Conservation (phyloP, 1,140 invertebrate species). For the Neuroterus valhalla region DNA sequence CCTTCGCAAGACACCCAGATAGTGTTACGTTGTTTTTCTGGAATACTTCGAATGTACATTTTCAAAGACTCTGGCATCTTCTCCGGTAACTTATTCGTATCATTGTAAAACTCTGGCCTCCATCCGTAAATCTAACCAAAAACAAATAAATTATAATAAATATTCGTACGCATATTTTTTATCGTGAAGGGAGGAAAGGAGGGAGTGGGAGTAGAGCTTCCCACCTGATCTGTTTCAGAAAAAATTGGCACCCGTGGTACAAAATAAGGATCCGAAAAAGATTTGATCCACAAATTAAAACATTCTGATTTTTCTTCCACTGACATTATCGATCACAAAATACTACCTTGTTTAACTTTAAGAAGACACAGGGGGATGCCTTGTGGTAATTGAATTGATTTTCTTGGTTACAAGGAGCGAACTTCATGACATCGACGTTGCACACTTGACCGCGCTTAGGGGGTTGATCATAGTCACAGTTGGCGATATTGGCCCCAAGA, state of each 20-base stretch:
- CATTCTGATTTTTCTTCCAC: too few species aligned
- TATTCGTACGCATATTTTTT: too few species aligned
- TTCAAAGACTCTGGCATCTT: conserved; percentile 82
- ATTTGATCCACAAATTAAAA: neutral
- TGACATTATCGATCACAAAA: neutral
- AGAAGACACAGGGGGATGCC: conserved; percentile 87
- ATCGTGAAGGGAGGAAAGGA: too few species aligned
- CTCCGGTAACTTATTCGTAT: conserved; percentile 76
- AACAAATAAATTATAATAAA: conserved; percentile 25
- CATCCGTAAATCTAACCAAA: conserved; percentile 82
- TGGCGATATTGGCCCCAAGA: conserved; percentile 75
- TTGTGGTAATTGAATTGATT: conserved; percentile 86
- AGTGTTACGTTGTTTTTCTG: conserved; percentile 79
- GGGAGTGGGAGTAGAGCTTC: too few species aligned
- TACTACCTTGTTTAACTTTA: conserved; percentile 87
- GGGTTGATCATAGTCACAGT: conserved; percentile 76
- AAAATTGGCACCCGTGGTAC: too few species aligned
- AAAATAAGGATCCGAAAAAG: too few species aligned
- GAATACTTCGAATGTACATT: conserved; percentile 75
- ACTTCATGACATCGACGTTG: conserved; percentile 79
- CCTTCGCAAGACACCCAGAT: conserved; percentile 92
- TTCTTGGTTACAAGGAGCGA: conserved; percentile 81
- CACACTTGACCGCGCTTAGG: conserved; percentile 77
- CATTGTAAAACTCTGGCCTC: conserved; percentile 83
- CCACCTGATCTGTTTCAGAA: too few species aligned